Percentiles rank a stretch among this genome's conserved stretches.
These are phyloP conservation scores for Tyria jacobaeae DNA, from an alignment of 2,888 invertebrate genomes.

Conservation along the genomic window DNA sequence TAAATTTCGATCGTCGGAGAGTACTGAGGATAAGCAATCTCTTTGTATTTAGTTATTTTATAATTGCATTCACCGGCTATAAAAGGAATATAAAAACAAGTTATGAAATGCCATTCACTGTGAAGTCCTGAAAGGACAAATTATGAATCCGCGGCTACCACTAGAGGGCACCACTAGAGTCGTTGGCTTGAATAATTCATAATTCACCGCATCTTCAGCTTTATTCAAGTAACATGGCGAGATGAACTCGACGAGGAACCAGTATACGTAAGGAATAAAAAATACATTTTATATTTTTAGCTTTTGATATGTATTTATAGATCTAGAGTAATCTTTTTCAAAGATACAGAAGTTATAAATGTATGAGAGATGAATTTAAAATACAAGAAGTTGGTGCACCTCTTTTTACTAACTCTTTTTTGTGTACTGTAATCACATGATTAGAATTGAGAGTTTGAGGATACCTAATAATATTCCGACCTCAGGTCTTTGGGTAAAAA, in stretches of 20 bases:
- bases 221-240: slow-evolving; percentile 28
- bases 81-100: slow-evolving; percentile 1
- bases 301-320: slow-evolving; percentile 7
- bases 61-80: neutral
- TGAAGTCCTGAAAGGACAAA: slow-evolving; percentile 40
- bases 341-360: neutral
- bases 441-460: too few species aligned
- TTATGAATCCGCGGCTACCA: slow-evolving; percentile 36
- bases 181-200: slow-evolving; percentile 61
- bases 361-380: neutral
- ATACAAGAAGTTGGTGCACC: too few species aligned
- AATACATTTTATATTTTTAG: slow-evolving; percentile 2
- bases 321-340: neutral
- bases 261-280: slow-evolving; percentile 8
- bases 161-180: slow-evolving; percentile 28
- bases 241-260: neutral
- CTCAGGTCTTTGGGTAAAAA: too few species aligned
- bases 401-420: too few species aligned
- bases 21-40: neutral
- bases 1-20: neutral
- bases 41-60: neutral
- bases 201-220: slow-evolving; percentile 50
- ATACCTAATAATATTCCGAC: too few species aligned
- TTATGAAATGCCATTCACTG: slow-evolving; percentile 13
- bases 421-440: too few species aligned